These are phyloP conservation scores for Xanthorhoe spadicearia DNA, from an alignment of 2,888 invertebrate species.

Conservation along the genomic window DNA sequence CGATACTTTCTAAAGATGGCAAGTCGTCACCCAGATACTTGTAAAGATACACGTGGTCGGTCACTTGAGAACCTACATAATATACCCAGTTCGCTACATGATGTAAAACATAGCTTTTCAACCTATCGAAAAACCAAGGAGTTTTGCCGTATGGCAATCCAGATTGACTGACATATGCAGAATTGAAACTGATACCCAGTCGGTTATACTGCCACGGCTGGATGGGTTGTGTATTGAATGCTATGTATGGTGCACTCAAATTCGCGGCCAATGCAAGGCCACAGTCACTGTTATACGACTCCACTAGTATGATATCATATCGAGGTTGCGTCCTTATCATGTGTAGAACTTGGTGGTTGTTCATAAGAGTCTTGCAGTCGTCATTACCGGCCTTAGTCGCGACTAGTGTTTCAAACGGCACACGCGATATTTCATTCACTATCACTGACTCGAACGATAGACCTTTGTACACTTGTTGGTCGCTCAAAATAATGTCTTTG, in stretches of 20 bases:
- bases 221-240: slow-evolving; percentile 82
- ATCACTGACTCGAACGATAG: slow-evolving; percentile 79
- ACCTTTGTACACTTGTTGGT: slow-evolving; percentile 72
- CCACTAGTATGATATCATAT: slow-evolving; percentile 89
- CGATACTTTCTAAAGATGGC: slow-evolving; percentile 83
- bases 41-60: slow-evolving; percentile 76
- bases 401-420: slow-evolving; percentile 78
- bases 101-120: slow-evolving; percentile 73
- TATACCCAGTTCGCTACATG: slow-evolving; percentile 77
- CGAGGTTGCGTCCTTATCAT: slow-evolving; percentile 77
- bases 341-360: slow-evolving; percentile 81
- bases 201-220: slow-evolving; percentile 83
- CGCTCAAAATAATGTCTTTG: slow-evolving; percentile 80
- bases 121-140: slow-evolving; percentile 77
- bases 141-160: slow-evolving; percentile 73
- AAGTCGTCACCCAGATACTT: slow-evolving; percentile 81
- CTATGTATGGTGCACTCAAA: slow-evolving; percentile 87
- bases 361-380: slow-evolving; percentile 79
- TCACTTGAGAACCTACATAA: slow-evolving; percentile 74
- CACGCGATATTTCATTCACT: slow-evolving; percentile 75
- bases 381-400: slow-evolving; percentile 80
- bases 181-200: slow-evolving; percentile 80
- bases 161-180: slow-evolving; percentile 78
- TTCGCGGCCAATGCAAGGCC: slow-evolving; percentile 88
- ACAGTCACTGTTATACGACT: slow-evolving; percentile 91